A percentile compares a stretch with the other conserved stretches of the same genome.
Conservation (phyloP, 1,140 invertebrate species). For the Drosophila equinoxialis region DNA sequence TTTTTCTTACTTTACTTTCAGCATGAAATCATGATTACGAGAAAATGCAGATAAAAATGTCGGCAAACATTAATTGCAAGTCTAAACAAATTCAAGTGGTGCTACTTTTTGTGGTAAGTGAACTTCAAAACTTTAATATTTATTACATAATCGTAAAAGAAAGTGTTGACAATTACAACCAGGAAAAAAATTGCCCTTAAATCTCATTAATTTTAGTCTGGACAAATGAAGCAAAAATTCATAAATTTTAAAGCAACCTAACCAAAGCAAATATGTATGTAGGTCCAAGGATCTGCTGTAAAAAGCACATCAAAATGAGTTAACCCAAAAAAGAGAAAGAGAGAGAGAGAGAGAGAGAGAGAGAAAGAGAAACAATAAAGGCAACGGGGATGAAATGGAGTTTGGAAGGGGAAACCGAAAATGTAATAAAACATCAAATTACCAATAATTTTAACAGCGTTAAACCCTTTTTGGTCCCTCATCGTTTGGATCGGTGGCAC, state of each 20-base stretch:
- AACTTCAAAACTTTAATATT: constrained; percentile 29
- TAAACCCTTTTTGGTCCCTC: constrained; percentile 45
- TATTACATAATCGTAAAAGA: constrained; percentile 23
- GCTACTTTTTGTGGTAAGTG: constrained; percentile 74
- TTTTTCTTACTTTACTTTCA: constrained; percentile 13
- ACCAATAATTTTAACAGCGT: constrained; percentile 52
- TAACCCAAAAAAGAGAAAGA: constrained; percentile 5
- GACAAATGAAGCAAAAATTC: constrained; percentile 26
- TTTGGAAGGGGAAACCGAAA: constrained; percentile 22
- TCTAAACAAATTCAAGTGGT: constrained; percentile 59
- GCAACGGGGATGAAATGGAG: not conserved
- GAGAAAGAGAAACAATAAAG: not conserved
- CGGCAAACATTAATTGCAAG: constrained; percentile 59
- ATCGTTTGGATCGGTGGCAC: not conserved
- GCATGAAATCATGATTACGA: constrained; percentile 74
- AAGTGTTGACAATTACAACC: constrained; percentile 20
- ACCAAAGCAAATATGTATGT: not conserved
- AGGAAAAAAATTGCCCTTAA: not conserved
- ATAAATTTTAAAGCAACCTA: constrained; percentile 55
- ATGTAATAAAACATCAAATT: constrained; percentile 71
- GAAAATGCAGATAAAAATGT: constrained; percentile 79
- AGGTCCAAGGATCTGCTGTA: not conserved
- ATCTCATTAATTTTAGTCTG: constrained; percentile 1
- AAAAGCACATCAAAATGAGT: constrained; percentile 3
- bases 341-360: not conserved